phyloP scores from a whole-genome alignment of 1,140 invertebrate genomes.

The Cotesia chilonis region DNA sequence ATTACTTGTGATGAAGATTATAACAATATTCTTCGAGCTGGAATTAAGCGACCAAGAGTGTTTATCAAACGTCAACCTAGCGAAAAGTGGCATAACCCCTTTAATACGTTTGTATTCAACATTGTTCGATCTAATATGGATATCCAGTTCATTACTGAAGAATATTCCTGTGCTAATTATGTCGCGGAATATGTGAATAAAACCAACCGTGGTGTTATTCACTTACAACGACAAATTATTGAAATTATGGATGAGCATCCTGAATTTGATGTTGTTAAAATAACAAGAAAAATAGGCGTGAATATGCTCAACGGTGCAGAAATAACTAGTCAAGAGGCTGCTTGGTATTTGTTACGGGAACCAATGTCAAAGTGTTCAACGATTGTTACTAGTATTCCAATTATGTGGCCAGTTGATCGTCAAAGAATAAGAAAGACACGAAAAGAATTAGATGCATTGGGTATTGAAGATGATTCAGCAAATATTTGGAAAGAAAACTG shows the following conservation, averaged over 20 bases:
- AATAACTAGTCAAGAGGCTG: too few species aligned
- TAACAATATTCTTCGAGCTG: constrained; percentile 32
- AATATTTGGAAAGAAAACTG: constrained; percentile 52
- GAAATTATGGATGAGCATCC: constrained; percentile 47
- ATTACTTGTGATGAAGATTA: constrained; percentile 44
- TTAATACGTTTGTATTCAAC: constrained; percentile 51
- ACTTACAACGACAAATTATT: constrained; percentile 51
- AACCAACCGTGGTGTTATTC: constrained; percentile 53
- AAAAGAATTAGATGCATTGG: constrained; percentile 24
- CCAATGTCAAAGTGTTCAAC: constrained; percentile 26
- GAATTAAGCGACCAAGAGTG: constrained; percentile 44
- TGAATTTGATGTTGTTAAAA: too few species aligned
- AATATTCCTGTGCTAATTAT: constrained; percentile 56
- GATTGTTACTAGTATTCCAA: constrained; percentile 28
- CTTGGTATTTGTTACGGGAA: constrained; percentile 11
- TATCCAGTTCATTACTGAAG: constrained; percentile 57
- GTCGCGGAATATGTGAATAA: constrained; percentile 58
- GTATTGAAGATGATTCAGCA: constrained; percentile 35
- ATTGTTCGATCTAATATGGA: constrained; percentile 54
- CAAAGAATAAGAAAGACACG: constrained; percentile 23
- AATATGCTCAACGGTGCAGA: too few species aligned
- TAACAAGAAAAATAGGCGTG: too few species aligned
- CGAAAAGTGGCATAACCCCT: constrained; percentile 52
- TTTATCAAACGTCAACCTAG: constrained; percentile 35
- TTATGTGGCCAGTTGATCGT: constrained; percentile 31